Evolutionary conservation across 2,797 vertebrate genomes (phyloP).

Genomic region (Prunella strophiata): DNA sequence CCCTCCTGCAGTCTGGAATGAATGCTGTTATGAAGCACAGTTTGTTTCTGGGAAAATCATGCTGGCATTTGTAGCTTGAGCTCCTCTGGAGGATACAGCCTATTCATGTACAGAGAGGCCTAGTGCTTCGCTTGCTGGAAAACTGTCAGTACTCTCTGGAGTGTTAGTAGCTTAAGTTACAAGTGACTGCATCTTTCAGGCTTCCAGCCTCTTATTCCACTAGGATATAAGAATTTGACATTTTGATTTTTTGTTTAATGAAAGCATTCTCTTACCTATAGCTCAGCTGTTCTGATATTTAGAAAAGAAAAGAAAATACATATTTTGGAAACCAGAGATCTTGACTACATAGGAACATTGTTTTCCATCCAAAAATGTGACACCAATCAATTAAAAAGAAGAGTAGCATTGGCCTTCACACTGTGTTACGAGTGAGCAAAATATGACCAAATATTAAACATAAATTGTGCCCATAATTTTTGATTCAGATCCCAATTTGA

Average conservation of each 20-base stretch:
- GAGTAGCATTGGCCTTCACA: not conserved
- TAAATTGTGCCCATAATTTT: not conserved
- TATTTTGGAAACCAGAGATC: not conserved
- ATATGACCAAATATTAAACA: not conserved
- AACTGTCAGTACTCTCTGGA: constrained; percentile 17
- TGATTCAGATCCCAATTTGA: not conserved
- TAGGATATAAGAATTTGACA: not conserved
- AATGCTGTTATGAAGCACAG: constrained; percentile 12
- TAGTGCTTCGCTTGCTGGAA: constrained; percentile 33
- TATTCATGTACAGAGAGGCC: not conserved
- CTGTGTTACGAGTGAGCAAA: not conserved
- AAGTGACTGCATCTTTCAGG: constrained; percentile 18
- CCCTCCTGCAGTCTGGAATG: constrained; percentile 42
- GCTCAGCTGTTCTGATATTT: not conserved
- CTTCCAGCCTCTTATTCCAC: constrained; percentile 4
- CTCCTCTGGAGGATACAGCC: constrained; percentile 43
- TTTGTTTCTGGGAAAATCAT: constrained; percentile 65
- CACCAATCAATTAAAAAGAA: not conserved
- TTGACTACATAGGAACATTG: not conserved
- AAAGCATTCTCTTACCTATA: not conserved
- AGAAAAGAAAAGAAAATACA: not conserved
- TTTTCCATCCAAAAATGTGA: not conserved
- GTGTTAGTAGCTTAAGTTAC: constrained; percentile 25
- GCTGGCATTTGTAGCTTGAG: constrained; percentile 23
- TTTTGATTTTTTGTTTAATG: constrained; percentile 31